These are phyloP conservation scores for Trissoscelio sp. DNA, from an alignment of 2,888 invertebrate species.

Conservation along the genomic window DNA sequence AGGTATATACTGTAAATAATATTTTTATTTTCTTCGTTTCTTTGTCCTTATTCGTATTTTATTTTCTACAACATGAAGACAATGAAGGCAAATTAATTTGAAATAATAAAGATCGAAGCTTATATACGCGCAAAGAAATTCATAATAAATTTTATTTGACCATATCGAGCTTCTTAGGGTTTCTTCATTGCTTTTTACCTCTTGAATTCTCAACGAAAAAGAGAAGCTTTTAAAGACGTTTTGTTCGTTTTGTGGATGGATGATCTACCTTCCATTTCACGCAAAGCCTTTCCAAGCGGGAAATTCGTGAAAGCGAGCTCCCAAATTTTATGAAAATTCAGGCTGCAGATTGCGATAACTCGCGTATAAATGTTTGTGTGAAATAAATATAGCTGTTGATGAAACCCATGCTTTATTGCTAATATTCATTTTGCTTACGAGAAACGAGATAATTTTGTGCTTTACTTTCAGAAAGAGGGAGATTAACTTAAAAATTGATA, in stretches of 20 bases:
- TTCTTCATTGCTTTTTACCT: slow-evolving; percentile 55
- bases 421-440: too few species aligned
- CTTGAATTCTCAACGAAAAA: slow-evolving; percentile 29
- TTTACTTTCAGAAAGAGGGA: too few species aligned
- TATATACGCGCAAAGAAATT: not conserved
- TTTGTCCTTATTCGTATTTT: too few species aligned
- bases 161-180: slow-evolving; percentile 38
- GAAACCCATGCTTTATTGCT: too few species aligned
- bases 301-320: slow-evolving; percentile 34
- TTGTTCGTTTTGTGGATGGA: slow-evolving; percentile 44
- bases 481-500: too few species aligned
- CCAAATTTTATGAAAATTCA: slow-evolving; percentile 43
- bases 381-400: slow-evolving; percentile 22
- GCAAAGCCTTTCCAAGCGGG: slow-evolving; percentile 29
- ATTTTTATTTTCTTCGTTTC: too few species aligned
- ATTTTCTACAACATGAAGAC: too few species aligned
- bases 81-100: too few species aligned
- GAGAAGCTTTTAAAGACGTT: slow-evolving; percentile 54
- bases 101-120: not conserved
- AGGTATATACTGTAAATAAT: too few species aligned
- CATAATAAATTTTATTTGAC: slow-evolving; percentile 16
- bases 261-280: slow-evolving; percentile 56
- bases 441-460: too few species aligned
- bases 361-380: slow-evolving; percentile 9
- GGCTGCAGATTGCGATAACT: not conserved